phyloP scores from a whole-genome alignment of 2,113 vertebrate genomes.

The Gnathonemus longibarbis region DNA sequence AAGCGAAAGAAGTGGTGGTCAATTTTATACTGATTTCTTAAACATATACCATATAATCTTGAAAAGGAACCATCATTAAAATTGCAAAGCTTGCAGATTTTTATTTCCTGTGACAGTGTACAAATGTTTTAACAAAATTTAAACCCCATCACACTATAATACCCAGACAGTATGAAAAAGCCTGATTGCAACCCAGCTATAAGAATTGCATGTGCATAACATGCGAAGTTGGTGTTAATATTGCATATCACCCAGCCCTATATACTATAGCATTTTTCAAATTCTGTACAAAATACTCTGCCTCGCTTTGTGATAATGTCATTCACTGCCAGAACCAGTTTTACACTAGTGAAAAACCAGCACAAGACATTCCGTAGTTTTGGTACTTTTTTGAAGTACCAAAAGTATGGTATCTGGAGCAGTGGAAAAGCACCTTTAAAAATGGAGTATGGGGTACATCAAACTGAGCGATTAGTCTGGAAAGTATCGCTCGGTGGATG shows the following conservation, averaged over 20 bases:
- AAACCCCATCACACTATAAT: background rate
- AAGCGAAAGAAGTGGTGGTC: background rate
- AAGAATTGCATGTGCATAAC: background rate
- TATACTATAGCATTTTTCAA: background rate
- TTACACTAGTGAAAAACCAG: background rate
- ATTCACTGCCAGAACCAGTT: background rate
- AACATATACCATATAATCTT: background rate
- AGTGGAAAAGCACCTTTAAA: background rate
- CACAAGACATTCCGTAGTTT: background rate
- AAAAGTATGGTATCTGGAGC: background rate
- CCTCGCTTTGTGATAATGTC: background rate
- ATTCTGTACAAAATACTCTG: background rate
- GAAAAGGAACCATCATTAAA: background rate
- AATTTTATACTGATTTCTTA: background rate
- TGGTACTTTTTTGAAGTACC: too few species aligned
- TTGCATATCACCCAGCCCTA: background rate
- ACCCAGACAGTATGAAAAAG: background rate
- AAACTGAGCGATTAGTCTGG: background rate
- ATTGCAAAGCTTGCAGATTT: background rate
- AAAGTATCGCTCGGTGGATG: background rate
- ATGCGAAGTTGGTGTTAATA: background rate
- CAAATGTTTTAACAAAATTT: background rate
- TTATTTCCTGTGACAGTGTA: background rate
- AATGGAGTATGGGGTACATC: background rate
- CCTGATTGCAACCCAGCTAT: background rate